These are phyloP conservation scores for Cyrtorhinus lividipennis DNA, from an alignment of 1,140 invertebrate genomes.

Conservation along the genomic window DNA sequence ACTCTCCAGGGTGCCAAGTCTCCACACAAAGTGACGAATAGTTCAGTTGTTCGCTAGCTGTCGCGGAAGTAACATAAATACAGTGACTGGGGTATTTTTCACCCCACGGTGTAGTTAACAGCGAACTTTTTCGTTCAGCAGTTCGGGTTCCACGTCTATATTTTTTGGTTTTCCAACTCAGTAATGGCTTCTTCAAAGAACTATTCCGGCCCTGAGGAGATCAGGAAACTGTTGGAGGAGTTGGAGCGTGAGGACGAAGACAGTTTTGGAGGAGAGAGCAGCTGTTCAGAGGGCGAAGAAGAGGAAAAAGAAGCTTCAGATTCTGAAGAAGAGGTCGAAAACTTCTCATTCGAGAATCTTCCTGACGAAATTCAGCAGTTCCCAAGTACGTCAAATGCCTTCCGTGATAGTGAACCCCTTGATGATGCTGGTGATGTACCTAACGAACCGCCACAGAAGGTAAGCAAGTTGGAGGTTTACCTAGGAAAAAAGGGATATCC, in stretches of 20 bases:
- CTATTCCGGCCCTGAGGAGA: not conserved
- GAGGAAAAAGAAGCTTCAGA: not conserved
- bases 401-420: not conserved
- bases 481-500: not conserved
- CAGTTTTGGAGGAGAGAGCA: not conserved
- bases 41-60: not conserved
- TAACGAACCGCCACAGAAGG: not conserved
- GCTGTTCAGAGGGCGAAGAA: not conserved
- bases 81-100: conserved; percentile 6
- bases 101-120: not conserved
- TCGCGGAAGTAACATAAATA: not conserved
- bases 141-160: not conserved
- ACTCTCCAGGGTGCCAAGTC: not conserved
- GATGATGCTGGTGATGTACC: not conserved
- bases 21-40: not conserved
- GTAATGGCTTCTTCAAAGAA: not conserved
- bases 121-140: not conserved
- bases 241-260: not conserved
- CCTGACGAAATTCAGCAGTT: not conserved
- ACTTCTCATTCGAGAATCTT: not conserved
- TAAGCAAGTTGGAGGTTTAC: not conserved
- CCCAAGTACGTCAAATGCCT: not conserved
- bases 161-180: not conserved
- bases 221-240: not conserved
- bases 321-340: not conserved